Conservation (phyloP, 1,140 invertebrate genomes). For the Copidosoma floridanum region DNA sequence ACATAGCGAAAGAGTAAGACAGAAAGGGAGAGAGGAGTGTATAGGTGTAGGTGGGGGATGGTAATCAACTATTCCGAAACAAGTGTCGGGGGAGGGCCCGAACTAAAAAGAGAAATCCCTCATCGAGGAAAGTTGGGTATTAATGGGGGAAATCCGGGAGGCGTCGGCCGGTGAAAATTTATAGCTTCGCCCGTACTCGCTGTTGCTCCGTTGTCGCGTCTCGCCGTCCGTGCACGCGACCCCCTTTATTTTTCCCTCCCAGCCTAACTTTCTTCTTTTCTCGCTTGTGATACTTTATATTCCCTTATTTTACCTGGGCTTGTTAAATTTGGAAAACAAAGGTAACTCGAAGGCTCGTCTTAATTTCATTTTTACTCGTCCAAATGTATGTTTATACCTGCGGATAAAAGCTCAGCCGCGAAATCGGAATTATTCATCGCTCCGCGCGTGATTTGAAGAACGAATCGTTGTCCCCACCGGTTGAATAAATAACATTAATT, state of each 20-base stretch:
- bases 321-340: too few species aligned
- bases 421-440: too few species aligned
- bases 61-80: conserved; percentile 26
- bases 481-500: too few species aligned
- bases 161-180: conserved; percentile 35
- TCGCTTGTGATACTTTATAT: conserved; percentile 11
- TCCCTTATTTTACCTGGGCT: conserved; percentile 9
- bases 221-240: too few species aligned
- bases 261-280: conserved; percentile 17
- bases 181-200: conserved; percentile 22
- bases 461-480: too few species aligned
- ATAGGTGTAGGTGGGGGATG: conserved; percentile 12
- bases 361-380: not conserved
- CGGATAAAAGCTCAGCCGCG: too few species aligned
- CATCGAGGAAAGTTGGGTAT: conserved; percentile 39
- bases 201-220: too few species aligned
- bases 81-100: conserved; percentile 10
- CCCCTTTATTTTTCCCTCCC: conserved; percentile 22
- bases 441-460: too few species aligned
- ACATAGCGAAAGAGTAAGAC: not conserved
- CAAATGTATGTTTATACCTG: too few species aligned
- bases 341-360: too few species aligned
- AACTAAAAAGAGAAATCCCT: conserved; percentile 29
- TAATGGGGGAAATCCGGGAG: conserved; percentile 46
- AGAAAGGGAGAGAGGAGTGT: not conserved